These are phyloP conservation scores for Frankliniella intonsa DNA, from an alignment of 2,888 invertebrate genomes.

Conservation along the genomic window DNA sequence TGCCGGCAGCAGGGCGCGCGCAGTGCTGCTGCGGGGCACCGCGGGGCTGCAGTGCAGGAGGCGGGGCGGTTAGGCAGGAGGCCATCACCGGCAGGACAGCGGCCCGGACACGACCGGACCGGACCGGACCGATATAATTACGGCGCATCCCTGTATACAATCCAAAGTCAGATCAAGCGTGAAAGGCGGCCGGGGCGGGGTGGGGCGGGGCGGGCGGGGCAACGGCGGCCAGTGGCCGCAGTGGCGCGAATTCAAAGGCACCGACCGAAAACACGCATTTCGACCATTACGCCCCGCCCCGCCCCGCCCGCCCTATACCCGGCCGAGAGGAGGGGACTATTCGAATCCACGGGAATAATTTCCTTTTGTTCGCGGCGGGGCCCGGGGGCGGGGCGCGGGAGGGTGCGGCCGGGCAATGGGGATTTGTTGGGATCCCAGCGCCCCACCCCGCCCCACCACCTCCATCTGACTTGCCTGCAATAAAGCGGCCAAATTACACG, in stretches of 20 bases:
- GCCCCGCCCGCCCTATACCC: neutral
- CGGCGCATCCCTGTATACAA: too few species aligned
- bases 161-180: too few species aligned
- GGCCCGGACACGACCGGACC: neutral
- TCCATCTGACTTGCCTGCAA: neutral
- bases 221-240: too few species aligned
- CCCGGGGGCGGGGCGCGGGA: neutral
- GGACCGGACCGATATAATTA: neutral
- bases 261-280: too few species aligned
- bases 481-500: slow-evolving; percentile 4
- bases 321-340: neutral
- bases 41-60: neutral
- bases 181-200: too few species aligned
- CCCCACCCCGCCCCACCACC: neutral
- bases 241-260: too few species aligned
- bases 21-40: neutral
- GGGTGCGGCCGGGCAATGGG: neutral
- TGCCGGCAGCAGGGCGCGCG: neutral
- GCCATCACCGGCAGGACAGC: neutral
- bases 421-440: neutral
- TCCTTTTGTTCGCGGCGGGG: neutral
- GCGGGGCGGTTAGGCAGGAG: neutral
- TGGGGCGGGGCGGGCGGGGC: too few species aligned
- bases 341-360: neutral
- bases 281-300: neutral